A percentile compares a stretch with the other conserved stretches of the same genome.
Evolutionary conservation across 2,888 invertebrate species (phyloP).

Genomic region (Drosophila pegasa): DNA sequence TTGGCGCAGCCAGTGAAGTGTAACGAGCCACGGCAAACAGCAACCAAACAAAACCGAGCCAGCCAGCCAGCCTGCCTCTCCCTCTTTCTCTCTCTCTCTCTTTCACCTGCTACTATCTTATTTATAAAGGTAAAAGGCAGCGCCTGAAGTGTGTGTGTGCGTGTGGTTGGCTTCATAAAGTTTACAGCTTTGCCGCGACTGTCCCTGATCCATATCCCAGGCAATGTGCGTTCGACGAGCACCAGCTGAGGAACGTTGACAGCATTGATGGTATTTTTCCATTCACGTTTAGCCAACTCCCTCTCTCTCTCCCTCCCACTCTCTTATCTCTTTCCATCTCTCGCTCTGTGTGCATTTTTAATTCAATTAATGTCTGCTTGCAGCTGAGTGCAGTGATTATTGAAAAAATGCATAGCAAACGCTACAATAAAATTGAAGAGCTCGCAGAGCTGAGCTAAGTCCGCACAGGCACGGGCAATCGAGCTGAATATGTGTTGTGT

Average conservation of each 20-base stretch:
- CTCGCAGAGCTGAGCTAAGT: constrained; percentile 9
- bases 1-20: constrained; percentile 66
- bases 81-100: background rate
- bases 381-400: constrained; percentile 63
- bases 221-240: constrained; percentile 36
- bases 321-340: background rate
- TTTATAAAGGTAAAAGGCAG: constrained; percentile 49
- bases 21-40: constrained; percentile 56
- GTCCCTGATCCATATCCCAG: constrained; percentile 30
- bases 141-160: constrained; percentile 9
- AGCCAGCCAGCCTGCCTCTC: background rate
- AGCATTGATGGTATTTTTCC: constrained; percentile 41
- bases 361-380: constrained; percentile 63
- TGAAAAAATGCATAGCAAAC: constrained; percentile 19
- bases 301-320: background rate
- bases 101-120: constrained; percentile 21
- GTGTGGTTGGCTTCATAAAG: constrained; percentile 53
- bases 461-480: too few species aligned
- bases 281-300: constrained; percentile 35
- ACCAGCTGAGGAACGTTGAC: constrained; percentile 26
- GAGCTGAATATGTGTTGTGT: constrained; percentile 11
- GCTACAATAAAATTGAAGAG: constrained; percentile 23
- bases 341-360: constrained; percentile 27
- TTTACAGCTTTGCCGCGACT: constrained; percentile 45
- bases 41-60: constrained; percentile 44